These are phyloP conservation scores for Danaus melanippus DNA, from an alignment of 1,140 invertebrate genomes.

Conservation along the genomic window DNA sequence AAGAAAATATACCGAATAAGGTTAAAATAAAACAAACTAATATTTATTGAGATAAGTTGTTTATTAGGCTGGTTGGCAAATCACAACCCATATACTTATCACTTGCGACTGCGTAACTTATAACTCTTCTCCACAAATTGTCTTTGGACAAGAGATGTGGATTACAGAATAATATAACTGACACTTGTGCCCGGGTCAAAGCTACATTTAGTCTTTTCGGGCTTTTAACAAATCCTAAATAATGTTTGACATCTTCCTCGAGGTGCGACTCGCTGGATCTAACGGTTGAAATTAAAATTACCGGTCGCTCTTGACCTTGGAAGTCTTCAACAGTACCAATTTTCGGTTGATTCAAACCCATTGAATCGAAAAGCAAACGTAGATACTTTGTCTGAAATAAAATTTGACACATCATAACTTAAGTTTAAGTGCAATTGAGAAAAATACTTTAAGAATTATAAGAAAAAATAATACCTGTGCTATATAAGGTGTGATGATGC, in stretches of 20 bases:
- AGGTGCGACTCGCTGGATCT: slow-evolving; percentile 72
- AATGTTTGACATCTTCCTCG: slow-evolving; percentile 72
- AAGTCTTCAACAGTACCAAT: slow-evolving; percentile 97
- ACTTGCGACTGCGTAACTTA: slow-evolving; percentile 77
- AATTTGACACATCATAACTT: slow-evolving; percentile 19
- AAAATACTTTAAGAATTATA: background rate
- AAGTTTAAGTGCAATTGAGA: background rate
- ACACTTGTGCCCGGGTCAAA: slow-evolving; percentile 84
- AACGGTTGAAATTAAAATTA: slow-evolving; percentile 91
- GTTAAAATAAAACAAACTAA: background rate
- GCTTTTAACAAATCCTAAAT: slow-evolving; percentile 83
- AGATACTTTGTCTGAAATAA: slow-evolving; percentile 81
- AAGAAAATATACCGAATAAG: slow-evolving; percentile 5
- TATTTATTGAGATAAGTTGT: slow-evolving; percentile 4
- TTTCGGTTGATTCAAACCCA: slow-evolving; percentile 81
- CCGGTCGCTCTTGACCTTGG: slow-evolving; percentile 91
- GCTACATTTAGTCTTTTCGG: slow-evolving; percentile 90
- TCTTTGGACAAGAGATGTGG: slow-evolving; percentile 82
- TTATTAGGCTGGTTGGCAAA: slow-evolving; percentile 42
- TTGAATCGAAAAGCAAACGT: slow-evolving; percentile 76
- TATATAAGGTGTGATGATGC: slow-evolving; percentile 94
- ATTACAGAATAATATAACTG: slow-evolving; percentile 88
- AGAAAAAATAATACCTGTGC: slow-evolving; percentile 82
- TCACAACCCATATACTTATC: slow-evolving; percentile 79
- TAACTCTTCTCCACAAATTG: slow-evolving; percentile 78